Conservation (phyloP, 2,888 invertebrate species). For the Colostygia pectinataria region DNA sequence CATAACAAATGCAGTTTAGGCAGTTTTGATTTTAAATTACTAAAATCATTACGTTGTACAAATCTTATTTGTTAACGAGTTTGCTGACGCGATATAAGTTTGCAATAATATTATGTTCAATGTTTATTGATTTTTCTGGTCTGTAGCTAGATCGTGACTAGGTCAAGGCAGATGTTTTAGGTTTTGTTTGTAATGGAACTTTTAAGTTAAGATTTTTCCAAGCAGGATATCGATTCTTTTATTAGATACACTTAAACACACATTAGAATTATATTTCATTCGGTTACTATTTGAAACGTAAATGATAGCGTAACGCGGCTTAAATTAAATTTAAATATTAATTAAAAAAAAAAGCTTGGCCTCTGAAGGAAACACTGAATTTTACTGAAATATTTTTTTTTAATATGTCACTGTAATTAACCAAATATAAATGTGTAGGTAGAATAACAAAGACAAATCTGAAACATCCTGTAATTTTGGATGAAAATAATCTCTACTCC, state of each 20-base stretch:
- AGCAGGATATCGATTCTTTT: too few relatives aligned
- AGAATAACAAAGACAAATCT: neutral
- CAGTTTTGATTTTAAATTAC: too few relatives aligned
- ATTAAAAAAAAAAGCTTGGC: too few relatives aligned
- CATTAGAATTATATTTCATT: too few relatives aligned
- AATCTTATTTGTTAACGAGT: constrained; percentile 1
- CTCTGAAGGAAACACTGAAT: too few relatives aligned
- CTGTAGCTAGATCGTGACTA: constrained; percentile 5
- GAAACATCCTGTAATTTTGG: constrained; percentile 7
- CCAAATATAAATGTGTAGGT: neutral
- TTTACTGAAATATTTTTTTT: too few relatives aligned
- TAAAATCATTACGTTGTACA: constrained; percentile 5
- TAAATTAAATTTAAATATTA: too few relatives aligned
- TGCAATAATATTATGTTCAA: constrained; percentile 8
- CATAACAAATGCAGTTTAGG: constrained; percentile 1
- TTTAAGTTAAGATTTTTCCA: neutral
- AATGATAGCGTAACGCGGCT: too few relatives aligned
- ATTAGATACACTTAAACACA: too few relatives aligned
- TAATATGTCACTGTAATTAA: too few relatives aligned
- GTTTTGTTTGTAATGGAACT: neutral
- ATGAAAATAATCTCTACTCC: constrained; percentile 7
- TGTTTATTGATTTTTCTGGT: constrained; percentile 6
- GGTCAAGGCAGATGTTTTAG: constrained; percentile 12
- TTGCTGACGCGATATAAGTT: constrained; percentile 1
- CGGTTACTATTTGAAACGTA: too few relatives aligned